phyloP scores from a whole-genome alignment of 2,797 vertebrate genomes.

The Poecilia velifera region DNA sequence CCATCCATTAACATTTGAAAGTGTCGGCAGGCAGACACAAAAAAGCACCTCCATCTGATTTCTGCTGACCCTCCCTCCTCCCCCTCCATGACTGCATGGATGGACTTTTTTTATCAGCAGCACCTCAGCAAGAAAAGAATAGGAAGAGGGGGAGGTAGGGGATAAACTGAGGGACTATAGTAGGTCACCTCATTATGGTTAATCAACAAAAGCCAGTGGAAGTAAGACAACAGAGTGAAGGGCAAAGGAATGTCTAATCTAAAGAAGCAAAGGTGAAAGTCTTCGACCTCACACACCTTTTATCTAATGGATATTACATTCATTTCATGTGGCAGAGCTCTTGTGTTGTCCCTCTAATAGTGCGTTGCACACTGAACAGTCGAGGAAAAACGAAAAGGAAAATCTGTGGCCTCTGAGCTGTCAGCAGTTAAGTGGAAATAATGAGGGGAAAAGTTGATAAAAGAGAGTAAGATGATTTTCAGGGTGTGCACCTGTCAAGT shows the following conservation, averaged over 20 bases:
- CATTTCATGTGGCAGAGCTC: constrained; percentile 45
- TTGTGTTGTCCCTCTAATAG: constrained; percentile 28
- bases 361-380: constrained; percentile 32
- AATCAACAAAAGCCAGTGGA: constrained; percentile 79
- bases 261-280: constrained; percentile 53
- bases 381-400: constrained; percentile 2
- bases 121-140: constrained; percentile 60
- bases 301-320: constrained; percentile 59
- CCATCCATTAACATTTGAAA: constrained; percentile 91
- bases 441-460: constrained; percentile 49
- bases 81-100: constrained; percentile 63
- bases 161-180: constrained; percentile 58
- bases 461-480: constrained; percentile 42
- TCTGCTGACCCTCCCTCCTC: constrained; percentile 69
- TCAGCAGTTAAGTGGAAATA: constrained; percentile 56
- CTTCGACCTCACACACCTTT: constrained; percentile 54
- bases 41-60: constrained; percentile 86
- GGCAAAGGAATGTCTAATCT: constrained; percentile 59
- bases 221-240: constrained; percentile 71
- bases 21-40: constrained; percentile 89
- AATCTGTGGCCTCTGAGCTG: constrained; percentile 46
- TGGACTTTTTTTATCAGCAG: constrained; percentile 69
- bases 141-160: constrained; percentile 27
- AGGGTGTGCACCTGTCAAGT: constrained; percentile 47
- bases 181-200: constrained; percentile 77